phyloP scores from a whole-genome alignment of 2,113 vertebrate genomes.

The Xiphias gladius region DNA sequence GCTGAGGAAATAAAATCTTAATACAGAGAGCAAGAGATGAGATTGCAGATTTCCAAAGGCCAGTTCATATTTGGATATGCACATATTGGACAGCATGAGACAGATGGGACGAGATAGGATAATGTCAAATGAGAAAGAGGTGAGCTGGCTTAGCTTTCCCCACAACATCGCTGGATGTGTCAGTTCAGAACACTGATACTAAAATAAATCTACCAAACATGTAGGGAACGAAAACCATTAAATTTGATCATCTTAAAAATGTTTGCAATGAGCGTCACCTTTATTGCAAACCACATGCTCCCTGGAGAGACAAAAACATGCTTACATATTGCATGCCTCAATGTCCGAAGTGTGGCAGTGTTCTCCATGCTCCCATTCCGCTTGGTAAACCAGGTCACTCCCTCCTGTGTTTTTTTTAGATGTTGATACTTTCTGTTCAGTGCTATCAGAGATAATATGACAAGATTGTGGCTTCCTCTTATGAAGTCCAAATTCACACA shows the following conservation, averaged over 20 bases:
- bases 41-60: constrained; percentile 34
- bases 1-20: constrained; percentile 1
- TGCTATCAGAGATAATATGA: constrained; percentile 3
- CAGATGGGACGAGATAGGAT: constrained; percentile 52
- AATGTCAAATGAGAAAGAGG: constrained; percentile 51
- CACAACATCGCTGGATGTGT: not conserved
- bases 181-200: constrained; percentile 41
- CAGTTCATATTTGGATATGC: constrained; percentile 33
- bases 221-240: constrained; percentile 20
- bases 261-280: constrained; percentile 30
- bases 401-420: constrained; percentile 1
- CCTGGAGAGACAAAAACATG: not conserved
- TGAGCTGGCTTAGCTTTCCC: constrained; percentile 43
- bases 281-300: constrained; percentile 13
- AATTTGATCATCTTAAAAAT: constrained; percentile 27
- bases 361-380: not conserved
- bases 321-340: not conserved
- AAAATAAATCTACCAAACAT: constrained; percentile 41
- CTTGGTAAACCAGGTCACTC: not conserved
- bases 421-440: not conserved
- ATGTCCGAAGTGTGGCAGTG: not conserved
- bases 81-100: constrained; percentile 25
- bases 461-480: too few species aligned
- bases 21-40: not conserved
- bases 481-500: constrained; percentile 3